Conservation (phyloP, 2,797 vertebrate species). For the Danio kyathit region DNA sequence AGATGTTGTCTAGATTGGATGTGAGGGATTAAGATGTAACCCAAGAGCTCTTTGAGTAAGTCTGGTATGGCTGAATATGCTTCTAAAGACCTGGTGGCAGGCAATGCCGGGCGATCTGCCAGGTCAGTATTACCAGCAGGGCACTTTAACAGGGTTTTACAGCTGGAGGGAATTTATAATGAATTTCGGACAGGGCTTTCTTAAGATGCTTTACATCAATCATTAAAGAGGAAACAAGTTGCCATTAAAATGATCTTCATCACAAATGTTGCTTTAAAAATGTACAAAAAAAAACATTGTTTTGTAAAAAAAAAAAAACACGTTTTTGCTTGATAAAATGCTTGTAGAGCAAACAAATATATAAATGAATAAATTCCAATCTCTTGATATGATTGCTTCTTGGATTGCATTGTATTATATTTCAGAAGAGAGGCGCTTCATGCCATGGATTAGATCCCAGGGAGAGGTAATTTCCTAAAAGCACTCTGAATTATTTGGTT, state of each 20-base stretch:
- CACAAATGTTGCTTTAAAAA: constrained; percentile 32
- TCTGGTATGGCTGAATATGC: constrained; percentile 57
- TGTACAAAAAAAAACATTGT: constrained; percentile 19
- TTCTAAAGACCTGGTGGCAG: constrained; percentile 47
- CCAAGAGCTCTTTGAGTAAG: constrained; percentile 66
- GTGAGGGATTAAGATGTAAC: constrained; percentile 78
- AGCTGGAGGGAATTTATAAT: constrained; percentile 53
- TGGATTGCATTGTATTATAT: constrained; percentile 72
- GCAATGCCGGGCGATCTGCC: constrained; percentile 42
- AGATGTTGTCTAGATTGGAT: constrained; percentile 75
- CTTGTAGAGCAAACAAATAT: constrained; percentile 58
- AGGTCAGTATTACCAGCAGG: constrained; percentile 67
- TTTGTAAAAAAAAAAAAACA: background rate
- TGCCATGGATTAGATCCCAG: constrained; percentile 64
- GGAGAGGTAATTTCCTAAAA: constrained; percentile 77
- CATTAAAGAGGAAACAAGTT: constrained; percentile 15
- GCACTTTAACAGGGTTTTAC: constrained; percentile 68
- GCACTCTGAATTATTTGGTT: constrained; percentile 76
- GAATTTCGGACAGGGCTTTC: constrained; percentile 53
- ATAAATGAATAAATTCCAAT: constrained; percentile 58
- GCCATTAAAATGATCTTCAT: constrained; percentile 55
- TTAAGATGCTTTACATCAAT: constrained; percentile 65
- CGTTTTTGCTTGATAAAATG: constrained; percentile 38
- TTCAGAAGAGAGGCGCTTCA: constrained; percentile 60
- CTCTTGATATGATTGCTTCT: constrained; percentile 70